Conservation (phyloP, 2,888 invertebrate species). For the Abrostola tripartita region DNA sequence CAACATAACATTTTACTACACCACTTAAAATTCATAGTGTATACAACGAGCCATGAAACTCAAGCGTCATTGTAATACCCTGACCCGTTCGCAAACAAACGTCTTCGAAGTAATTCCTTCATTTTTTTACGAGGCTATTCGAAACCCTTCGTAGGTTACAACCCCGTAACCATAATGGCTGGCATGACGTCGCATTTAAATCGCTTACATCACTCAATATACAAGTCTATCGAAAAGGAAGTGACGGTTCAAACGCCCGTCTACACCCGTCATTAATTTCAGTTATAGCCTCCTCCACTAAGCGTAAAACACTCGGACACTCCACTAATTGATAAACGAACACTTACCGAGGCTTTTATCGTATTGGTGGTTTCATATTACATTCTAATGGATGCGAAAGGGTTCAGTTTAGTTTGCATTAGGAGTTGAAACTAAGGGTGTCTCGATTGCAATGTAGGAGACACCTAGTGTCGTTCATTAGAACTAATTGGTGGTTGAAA, state of each 20-base stretch:
- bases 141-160: conserved; percentile 19
- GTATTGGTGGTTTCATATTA: conserved; percentile 73
- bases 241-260: conserved; percentile 45
- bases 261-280: conserved; percentile 46
- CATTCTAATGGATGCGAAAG: conserved; percentile 72
- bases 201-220: conserved; percentile 15
- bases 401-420: conserved; percentile 56
- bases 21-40: conserved; percentile 36
- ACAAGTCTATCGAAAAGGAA: conserved; percentile 26
- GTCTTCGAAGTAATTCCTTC: conserved; percentile 22
- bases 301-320: conserved; percentile 61
- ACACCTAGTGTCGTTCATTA: conserved; percentile 18
- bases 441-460: conserved; percentile 6
- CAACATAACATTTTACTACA: conserved; percentile 14
- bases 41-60: conserved; percentile 10
- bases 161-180: conserved; percentile 44
- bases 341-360: conserved; percentile 67
- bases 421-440: conserved; percentile 47
- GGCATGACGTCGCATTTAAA: conserved; percentile 54
- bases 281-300: conserved; percentile 49
- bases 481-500: conserved; percentile 38
- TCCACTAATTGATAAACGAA: conserved; percentile 71
- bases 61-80: background rate
- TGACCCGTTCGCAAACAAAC: conserved; percentile 15
- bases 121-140: conserved; percentile 40